Conservation (phyloP, 1,140 invertebrate species). For the Lucilia sericata region DNA sequence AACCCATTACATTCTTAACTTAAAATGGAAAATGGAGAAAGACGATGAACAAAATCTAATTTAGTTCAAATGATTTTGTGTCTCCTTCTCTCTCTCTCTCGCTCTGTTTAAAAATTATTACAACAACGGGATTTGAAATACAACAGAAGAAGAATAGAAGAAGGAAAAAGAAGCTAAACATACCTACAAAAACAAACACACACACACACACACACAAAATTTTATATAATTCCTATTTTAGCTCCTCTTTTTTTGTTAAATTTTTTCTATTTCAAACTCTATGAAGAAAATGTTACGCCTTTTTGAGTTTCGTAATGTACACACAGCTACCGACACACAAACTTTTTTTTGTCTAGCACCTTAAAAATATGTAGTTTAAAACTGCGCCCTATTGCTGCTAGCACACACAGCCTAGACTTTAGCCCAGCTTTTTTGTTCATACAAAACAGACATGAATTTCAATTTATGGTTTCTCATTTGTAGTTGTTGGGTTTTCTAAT, state of each 20-base stretch:
- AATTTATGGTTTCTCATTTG: neutral
- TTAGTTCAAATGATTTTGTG: neutral
- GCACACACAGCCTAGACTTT: neutral
- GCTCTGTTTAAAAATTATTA: neutral
- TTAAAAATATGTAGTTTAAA: neutral
- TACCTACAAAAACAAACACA: no score
- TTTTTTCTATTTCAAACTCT: neutral
- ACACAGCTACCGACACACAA: neutral
- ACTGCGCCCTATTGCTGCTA: conserved; percentile 7
- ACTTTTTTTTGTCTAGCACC: neutral
- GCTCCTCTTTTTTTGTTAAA: neutral
- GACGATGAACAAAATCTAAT: neutral
- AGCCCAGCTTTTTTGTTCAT: neutral
- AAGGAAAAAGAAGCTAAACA: neutral
- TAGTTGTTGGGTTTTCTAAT: conserved; percentile 23
- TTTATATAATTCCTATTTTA: neutral
- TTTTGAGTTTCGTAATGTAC: conserved; percentile 38
- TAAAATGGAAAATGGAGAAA: no score
- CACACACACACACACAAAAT: neutral
- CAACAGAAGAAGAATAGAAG: conserved; percentile 1
- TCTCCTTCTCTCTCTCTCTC: neutral
- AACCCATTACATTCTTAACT: no score
- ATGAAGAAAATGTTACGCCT: conserved; percentile 33
- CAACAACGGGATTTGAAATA: conserved; percentile 28
- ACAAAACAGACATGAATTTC: neutral